Conservation (phyloP, 2,113 vertebrate genomes). For the Clinocottus analis region DNA sequence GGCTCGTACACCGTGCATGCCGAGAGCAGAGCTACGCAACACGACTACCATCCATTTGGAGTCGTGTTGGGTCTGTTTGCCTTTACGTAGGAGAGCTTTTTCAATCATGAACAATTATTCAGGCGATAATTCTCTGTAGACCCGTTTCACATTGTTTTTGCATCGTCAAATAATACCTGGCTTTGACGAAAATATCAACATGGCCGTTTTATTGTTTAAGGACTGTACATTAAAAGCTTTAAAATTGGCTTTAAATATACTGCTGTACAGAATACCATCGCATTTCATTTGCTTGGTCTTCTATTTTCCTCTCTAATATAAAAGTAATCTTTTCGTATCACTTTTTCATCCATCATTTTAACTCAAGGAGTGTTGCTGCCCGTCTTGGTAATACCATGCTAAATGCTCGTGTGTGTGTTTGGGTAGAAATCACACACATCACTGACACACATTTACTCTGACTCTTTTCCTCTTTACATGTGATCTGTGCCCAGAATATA, state of each 20-base stretch:
- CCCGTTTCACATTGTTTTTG: neutral
- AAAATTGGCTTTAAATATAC: neutral
- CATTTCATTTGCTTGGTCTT: neutral
- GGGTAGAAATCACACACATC: neutral
- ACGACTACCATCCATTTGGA: neutral
- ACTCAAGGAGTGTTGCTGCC: neutral
- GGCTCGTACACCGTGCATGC: too few relatives aligned
- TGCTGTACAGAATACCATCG: neutral
- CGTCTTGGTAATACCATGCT: neutral
- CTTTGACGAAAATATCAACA: neutral
- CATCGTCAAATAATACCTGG: neutral
- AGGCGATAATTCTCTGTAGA: neutral
- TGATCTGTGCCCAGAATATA: neutral
- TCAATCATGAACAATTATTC: neutral
- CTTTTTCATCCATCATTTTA: neutral
- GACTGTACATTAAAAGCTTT: neutral
- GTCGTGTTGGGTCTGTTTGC: neutral
- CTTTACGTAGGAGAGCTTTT: neutral
- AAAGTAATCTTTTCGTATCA: neutral
- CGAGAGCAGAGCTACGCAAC: neutral
- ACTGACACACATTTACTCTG: neutral
- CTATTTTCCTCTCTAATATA: neutral
- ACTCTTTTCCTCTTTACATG: slow-evolving; percentile 1
- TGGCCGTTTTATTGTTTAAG: neutral
- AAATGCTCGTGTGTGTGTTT: neutral